Percentiles rank a stretch among this genome's conserved stretches.
These are phyloP conservation scores for Glaucopsyche alexis DNA, from an alignment of 2,888 invertebrate species.

Conservation along the genomic window DNA sequence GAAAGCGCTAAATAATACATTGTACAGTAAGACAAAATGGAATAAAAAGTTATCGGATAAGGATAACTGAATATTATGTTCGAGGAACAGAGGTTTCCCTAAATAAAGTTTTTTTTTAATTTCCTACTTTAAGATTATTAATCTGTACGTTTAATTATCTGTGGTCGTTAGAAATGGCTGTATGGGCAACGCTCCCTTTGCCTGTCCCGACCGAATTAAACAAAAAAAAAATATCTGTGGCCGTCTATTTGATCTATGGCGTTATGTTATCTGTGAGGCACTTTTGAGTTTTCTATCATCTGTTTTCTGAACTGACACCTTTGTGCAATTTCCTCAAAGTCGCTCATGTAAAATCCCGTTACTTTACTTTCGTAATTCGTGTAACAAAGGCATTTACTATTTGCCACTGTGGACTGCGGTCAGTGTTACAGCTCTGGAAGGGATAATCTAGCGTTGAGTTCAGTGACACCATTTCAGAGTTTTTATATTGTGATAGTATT, in stretches of 20 bases:
- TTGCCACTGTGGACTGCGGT: constrained; percentile 57
- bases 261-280: constrained; percentile 28
- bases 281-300: constrained; percentile 32
- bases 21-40: no score
- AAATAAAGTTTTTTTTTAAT: no score
- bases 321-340: constrained; percentile 65
- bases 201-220: no score
- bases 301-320: constrained; percentile 56
- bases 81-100: no score
- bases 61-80: no score
- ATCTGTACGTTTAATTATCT: no score
- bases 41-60: no score
- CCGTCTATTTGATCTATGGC: background rate
- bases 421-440: constrained; percentile 53
- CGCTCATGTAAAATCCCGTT: constrained; percentile 74
- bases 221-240: background rate
- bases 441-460: constrained; percentile 49
- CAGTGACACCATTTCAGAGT: constrained; percentile 55
- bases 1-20: no score
- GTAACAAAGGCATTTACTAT: constrained; percentile 68
- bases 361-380: constrained; percentile 73
- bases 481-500: constrained; percentile 60
- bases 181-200: no score
- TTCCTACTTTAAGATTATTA: no score
- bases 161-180: no score